Percentiles rank a stretch among this genome's conserved stretches.
These are phyloP conservation scores for Chirona hameri DNA, from an alignment of 2,888 invertebrate species.

Conservation along the genomic window DNA sequence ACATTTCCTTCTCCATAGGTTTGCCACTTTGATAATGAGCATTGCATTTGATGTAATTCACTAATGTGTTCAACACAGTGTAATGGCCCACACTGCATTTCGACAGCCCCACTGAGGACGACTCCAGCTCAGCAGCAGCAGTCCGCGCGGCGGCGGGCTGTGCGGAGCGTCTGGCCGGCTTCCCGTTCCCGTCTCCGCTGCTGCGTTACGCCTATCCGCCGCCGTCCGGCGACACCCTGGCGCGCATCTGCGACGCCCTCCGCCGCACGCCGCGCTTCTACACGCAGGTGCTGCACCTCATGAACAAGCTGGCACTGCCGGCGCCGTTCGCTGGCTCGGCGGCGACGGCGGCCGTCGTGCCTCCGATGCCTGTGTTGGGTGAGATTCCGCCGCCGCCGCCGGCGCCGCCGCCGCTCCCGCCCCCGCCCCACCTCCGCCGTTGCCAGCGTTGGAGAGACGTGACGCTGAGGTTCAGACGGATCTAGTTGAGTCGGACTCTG, in stretches of 20 bases:
- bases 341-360: constrained; percentile 42
- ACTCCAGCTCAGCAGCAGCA: background rate
- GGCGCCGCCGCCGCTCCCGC: background rate
- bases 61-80: too few relatives aligned
- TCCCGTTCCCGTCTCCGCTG: constrained; percentile 31
- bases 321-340: constrained; percentile 65
- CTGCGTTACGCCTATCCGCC: constrained; percentile 71
- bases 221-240: constrained; percentile 64
- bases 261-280: constrained; percentile 77
- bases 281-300: constrained; percentile 74
- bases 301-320: constrained; percentile 91
- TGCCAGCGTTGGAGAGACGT: constrained; percentile 34
- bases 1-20: too few relatives aligned
- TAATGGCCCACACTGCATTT: too few relatives aligned
- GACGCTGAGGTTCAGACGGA: background rate
- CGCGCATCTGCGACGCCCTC: constrained; percentile 73
- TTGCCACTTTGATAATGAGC: too few relatives aligned
- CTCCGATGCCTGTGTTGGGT: background rate
- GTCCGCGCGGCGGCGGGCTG: background rate
- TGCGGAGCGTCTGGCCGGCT: constrained; percentile 12
- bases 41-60: too few relatives aligned
- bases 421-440: constrained; percentile 30
- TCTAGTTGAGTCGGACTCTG: background rate
- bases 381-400: background rate
- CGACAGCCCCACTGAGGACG: background rate